A percentile compares a stretch with the other conserved stretches of the same genome.
These are phyloP conservation scores for Chloroclysta siterata DNA, from an alignment of 2,888 invertebrate genomes.

Conservation along the genomic window DNA sequence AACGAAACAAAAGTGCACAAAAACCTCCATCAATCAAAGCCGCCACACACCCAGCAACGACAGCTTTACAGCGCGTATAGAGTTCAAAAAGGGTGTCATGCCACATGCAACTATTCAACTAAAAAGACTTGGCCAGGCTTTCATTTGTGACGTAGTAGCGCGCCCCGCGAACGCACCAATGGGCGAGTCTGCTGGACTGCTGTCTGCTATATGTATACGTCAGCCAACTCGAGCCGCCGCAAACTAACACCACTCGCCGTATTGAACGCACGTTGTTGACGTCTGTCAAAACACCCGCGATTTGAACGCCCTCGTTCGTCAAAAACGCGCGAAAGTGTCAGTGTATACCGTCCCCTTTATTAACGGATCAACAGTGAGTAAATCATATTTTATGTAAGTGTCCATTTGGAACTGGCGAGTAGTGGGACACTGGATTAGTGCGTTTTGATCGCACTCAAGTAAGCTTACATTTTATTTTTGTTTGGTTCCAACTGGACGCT, in stretches of 20 bases:
- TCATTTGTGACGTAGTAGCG: conserved; percentile 71
- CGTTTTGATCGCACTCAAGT: conserved; percentile 49
- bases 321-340: conserved; percentile 59
- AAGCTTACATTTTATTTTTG: conserved; percentile 43
- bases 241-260: conserved; percentile 64
- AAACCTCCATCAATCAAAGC: conserved; percentile 15
- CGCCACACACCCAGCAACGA: background rate
- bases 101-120: conserved; percentile 38
- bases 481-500: conserved; percentile 54
- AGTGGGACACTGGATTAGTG: conserved; percentile 52
- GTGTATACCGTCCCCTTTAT: conserved; percentile 45
- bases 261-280: conserved; percentile 62
- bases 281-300: conserved; percentile 35
- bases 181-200: conserved; percentile 43
- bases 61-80: conserved; percentile 13
- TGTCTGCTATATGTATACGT: conserved; percentile 65
- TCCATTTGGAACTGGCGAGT: conserved; percentile 51
- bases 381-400: conserved; percentile 45
- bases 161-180: conserved; percentile 69
- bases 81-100: conserved; percentile 41
- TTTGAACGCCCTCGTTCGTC: conserved; percentile 37
- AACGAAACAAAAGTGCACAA: conserved; percentile 13
- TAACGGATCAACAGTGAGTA: conserved; percentile 67
- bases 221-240: conserved; percentile 57
- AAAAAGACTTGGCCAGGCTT: conserved; percentile 64